A percentile compares a stretch with the other conserved stretches of the same genome.
These are phyloP conservation scores for Clarias fuscus DNA, from an alignment of 2,797 vertebrate genomes.

Conservation along the genomic window DNA sequence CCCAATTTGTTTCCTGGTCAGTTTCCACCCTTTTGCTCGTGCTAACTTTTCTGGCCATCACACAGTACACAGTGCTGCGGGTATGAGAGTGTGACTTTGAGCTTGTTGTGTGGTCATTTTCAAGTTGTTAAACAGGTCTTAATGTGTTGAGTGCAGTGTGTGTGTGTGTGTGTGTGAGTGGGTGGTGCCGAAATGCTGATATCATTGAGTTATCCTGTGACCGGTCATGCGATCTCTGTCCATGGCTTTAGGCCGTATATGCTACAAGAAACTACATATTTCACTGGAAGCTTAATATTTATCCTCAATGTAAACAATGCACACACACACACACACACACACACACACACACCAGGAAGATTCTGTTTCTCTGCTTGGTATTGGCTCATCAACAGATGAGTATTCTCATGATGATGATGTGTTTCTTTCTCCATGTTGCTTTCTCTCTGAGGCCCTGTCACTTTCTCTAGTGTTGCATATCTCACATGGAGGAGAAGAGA, in stretches of 20 bases:
- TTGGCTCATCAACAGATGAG: background rate
- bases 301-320: background rate
- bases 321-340: background rate
- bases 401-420: background rate
- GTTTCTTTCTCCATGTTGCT: too few species aligned
- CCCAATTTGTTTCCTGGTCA: background rate
- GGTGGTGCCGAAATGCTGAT: background rate
- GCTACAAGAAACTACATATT: constrained; percentile 5
- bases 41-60: background rate
- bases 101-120: background rate
- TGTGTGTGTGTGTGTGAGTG: background rate
- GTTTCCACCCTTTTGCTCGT: too few species aligned
- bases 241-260: background rate
- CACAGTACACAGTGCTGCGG: background rate
- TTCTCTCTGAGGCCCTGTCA: background rate
- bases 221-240: background rate
- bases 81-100: background rate
- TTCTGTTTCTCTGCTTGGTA: background rate
- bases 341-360: background rate
- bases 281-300: constrained; percentile 7
- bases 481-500: background rate
- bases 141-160: background rate
- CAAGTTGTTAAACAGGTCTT: background rate
- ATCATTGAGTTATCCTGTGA: background rate
- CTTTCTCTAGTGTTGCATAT: background rate